These are phyloP conservation scores for Sebastolobus alascanus DNA, from an alignment of 2,797 vertebrate species.

Conservation along the genomic window DNA sequence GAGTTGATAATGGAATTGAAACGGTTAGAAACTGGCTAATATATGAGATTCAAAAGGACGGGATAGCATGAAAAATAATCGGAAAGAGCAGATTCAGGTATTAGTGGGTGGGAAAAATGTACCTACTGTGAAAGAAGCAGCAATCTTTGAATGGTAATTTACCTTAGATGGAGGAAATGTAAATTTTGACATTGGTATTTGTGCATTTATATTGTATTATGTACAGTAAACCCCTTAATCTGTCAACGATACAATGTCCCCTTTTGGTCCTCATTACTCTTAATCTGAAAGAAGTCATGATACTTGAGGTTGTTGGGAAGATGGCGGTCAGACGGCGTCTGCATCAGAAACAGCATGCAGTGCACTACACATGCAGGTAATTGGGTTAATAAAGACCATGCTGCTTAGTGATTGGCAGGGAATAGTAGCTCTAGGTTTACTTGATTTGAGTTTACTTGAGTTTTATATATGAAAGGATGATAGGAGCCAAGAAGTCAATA, in stretches of 20 bases:
- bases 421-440: background rate
- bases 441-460: background rate
- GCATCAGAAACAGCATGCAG: background rate
- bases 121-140: background rate
- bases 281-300: background rate
- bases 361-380: background rate
- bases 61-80: constrained; percentile 2
- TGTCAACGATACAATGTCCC: background rate
- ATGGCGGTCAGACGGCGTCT: constrained; percentile 1
- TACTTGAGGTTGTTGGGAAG: background rate
- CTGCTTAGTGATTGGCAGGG: background rate
- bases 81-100: background rate
- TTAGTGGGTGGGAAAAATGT: background rate
- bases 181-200: background rate
- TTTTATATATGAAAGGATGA: background rate
- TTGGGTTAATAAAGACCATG: background rate
- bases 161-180: background rate
- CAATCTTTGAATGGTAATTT: background rate
- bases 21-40: constrained; percentile 49
- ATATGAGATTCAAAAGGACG: constrained; percentile 44
- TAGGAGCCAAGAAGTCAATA: constrained; percentile 1
- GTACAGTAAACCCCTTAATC: background rate
- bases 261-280: background rate
- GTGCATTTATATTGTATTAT: constrained; percentile 9
- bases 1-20: constrained; percentile 70